These are phyloP conservation scores for Xerus rutilus DNA, from an alignment of 2,797 vertebrate species.

Conservation along the genomic window DNA sequence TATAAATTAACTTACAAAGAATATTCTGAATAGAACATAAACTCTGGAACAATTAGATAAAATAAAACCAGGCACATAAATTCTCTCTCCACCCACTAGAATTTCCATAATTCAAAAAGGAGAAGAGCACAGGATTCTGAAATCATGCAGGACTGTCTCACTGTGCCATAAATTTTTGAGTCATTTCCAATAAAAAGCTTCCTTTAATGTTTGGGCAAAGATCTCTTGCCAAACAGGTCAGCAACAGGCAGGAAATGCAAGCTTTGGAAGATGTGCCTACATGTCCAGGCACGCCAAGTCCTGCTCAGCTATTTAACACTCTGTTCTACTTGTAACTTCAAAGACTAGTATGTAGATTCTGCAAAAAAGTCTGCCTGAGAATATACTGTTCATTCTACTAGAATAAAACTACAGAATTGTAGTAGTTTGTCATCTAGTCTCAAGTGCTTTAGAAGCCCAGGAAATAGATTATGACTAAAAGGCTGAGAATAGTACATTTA, in stretches of 20 bases:
- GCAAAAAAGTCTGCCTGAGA: background rate
- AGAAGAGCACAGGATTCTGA: constrained; percentile 51
- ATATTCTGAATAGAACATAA: background rate
- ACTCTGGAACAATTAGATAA: constrained; percentile 50
- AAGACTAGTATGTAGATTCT: background rate
- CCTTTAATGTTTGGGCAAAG: constrained; percentile 54
- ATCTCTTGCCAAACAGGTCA: constrained; percentile 60
- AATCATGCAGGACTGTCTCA: background rate
- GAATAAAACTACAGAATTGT: background rate
- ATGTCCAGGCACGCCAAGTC: background rate
- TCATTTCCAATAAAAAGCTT: constrained; percentile 50
- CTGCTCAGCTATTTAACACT: background rate
- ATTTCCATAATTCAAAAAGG: constrained; percentile 4
- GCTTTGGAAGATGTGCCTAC: background rate
- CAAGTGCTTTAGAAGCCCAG: background rate
- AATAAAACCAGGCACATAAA: constrained; percentile 44
- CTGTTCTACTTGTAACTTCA: background rate
- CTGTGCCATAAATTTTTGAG: constrained; percentile 38
- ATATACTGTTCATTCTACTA: background rate
- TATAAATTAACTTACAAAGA: constrained; percentile 69
- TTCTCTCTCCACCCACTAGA: background rate
- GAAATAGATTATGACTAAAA: background rate
- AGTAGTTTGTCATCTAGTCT: background rate
- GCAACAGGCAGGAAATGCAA: constrained; percentile 54
- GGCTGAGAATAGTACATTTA: background rate